phyloP scores from a whole-genome alignment of 2,113 vertebrate species.

The Acinonyx jubatus region DNA sequence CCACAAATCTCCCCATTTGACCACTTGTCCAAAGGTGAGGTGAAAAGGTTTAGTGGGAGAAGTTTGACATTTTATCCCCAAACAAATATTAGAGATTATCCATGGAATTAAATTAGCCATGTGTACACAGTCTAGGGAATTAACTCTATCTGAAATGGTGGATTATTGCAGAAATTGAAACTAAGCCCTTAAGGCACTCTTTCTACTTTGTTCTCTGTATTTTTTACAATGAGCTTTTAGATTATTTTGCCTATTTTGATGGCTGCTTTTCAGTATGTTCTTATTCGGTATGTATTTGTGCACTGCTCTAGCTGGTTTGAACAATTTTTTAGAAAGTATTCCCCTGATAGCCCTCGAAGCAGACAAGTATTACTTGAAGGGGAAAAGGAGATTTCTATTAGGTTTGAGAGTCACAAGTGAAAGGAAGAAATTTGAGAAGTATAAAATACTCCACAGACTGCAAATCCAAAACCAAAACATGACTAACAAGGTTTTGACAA shows the following conservation, averaged over 20 bases:
- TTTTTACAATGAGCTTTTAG: constrained; percentile 60
- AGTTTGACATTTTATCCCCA: constrained; percentile 74
- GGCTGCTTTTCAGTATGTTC: constrained; percentile 53
- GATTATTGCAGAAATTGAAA: constrained; percentile 75
- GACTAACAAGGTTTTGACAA: constrained; percentile 71
- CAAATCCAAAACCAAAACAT: constrained; percentile 75
- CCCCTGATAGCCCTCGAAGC: constrained; percentile 75
- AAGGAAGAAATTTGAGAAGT: constrained; percentile 78
- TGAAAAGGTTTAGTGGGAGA: constrained; percentile 71
- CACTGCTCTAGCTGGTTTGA: constrained; percentile 48
- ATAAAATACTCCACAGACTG: constrained; percentile 75
- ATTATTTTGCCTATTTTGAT: constrained; percentile 57
- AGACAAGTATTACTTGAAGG: constrained; percentile 81
- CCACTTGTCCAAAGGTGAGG: constrained; percentile 66
- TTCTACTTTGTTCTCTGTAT: constrained; percentile 57
- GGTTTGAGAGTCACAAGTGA: constrained; percentile 78
- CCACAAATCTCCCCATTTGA: constrained; percentile 47
- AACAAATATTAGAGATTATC: constrained; percentile 76
- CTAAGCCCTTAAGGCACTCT: constrained; percentile 66
- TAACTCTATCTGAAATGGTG: constrained; percentile 71
- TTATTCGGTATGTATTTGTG: constrained; percentile 60
- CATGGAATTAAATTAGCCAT: constrained; percentile 75
- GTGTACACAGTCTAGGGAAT: constrained; percentile 70
- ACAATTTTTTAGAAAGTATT: constrained; percentile 74
- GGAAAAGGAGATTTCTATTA: constrained; percentile 81